Evolutionary conservation across 2,888 invertebrate species (phyloP), one percentile per base, ranked within the genome.

Genomic region (Argyresthia albistria): DNA sequence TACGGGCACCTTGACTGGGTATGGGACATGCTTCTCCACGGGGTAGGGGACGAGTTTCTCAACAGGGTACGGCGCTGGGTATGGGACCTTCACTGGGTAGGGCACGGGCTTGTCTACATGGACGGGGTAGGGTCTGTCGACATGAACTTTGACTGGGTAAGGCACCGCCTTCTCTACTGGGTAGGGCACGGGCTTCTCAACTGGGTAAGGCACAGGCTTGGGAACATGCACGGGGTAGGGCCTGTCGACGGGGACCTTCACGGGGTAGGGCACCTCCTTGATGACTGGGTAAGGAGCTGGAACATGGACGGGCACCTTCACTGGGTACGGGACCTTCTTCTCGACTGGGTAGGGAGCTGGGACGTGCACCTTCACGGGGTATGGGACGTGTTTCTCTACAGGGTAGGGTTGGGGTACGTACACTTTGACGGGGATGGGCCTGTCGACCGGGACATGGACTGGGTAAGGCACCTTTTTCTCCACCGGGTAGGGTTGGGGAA

Each of bases 401-500:
- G 89, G 89, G 76, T 89, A 89, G 53, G 89, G 90, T 59, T 88
- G 82, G 57, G 90, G 90, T 16, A 90, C 89, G 73, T 76, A 89
- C 2, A 89, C 89, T 59, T 89, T 88, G 58, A 80, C 80, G 60
- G 88, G 88, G 8, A 73, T 70, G 35, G 88, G 88, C 65, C 88
- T 88, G 69, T 88, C 88, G 59, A 88, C 87, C 9, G 69, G 88
- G 3, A 88, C 84, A 57, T 88, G 88, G 2, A 88, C 88, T 52
- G 88, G 89, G 77, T 86, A 86, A 39, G 89, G 91, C 37, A 89
- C 75, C 58, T 88, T 87, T 69, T 89, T 89, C 56, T 91, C 91
- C 16, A 93, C 93, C 35, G 92, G 92, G 80, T 93, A 93, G 50
- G 93, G 93, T 56, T 90, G 90, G 36, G 92, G 92, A 51, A 91